Evolutionary conservation across 2,888 invertebrate genomes (phyloP).

Genomic region (Plebejus melissa): DNA sequence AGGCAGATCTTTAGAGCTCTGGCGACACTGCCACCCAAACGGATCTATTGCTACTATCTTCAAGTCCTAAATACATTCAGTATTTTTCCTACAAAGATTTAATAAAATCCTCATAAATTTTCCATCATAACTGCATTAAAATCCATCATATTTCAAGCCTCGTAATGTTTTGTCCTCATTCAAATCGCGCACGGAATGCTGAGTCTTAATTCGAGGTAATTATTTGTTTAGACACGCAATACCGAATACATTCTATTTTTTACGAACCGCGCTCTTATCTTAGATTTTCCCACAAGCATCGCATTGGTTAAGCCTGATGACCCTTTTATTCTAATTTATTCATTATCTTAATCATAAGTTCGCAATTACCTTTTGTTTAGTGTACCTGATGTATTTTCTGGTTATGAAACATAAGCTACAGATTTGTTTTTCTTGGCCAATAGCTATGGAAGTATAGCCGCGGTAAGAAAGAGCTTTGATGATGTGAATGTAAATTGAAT

Average conservation of each 20-base stretch:
- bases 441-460: not conserved
- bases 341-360: constrained; percentile 25
- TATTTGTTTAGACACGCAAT: constrained; percentile 30
- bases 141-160: not conserved
- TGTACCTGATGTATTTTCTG: not conserved
- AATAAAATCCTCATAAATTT: too few species aligned
- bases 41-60: too few species aligned
- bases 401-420: not conserved
- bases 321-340: constrained; percentile 32
- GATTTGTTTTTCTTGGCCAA: not conserved
- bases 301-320: constrained; percentile 38
- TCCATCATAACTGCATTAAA: not conserved
- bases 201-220: constrained; percentile 15
- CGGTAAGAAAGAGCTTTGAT: too few species aligned
- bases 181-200: not conserved
- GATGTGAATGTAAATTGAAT: too few species aligned
- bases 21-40: too few species aligned
- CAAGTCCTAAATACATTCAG: too few species aligned
- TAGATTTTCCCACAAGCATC: constrained; percentile 36
- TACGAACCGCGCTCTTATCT: constrained; percentile 35
- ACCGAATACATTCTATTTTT: constrained; percentile 31
- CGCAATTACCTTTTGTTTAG: constrained; percentile 6
- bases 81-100: too few species aligned
- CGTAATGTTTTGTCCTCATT: constrained; percentile 20
- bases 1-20: too few species aligned